Evolutionary conservation across 2,797 vertebrate species (phyloP).

Genomic region (Thripadectes ignobilis): DNA sequence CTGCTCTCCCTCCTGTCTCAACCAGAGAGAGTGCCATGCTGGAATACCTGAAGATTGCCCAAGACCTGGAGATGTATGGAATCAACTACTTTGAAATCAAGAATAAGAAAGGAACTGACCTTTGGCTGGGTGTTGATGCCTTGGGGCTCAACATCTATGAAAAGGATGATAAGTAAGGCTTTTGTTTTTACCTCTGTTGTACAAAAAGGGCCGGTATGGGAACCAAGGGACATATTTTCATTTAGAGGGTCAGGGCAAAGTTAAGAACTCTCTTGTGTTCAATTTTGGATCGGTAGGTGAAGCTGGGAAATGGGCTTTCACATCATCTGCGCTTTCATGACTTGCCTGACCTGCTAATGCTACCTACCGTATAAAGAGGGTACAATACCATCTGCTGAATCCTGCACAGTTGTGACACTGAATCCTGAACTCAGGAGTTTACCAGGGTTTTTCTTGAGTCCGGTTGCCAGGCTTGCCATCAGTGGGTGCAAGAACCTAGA

Average conservation of each 20-base stretch:
- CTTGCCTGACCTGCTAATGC: background rate
- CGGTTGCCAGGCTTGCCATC: background rate
- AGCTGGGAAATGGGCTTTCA: background rate
- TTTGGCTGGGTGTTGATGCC: conserved; percentile 94
- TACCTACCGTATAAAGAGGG: background rate
- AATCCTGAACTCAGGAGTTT: background rate
- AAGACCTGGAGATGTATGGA: conserved; percentile 98
- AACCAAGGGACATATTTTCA: background rate
- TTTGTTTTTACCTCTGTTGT: background rate
- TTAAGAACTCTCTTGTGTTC: background rate
- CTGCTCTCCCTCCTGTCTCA: background rate
- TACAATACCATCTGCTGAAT: background rate
- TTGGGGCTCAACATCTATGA: conserved; percentile 97
- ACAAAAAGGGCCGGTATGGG: background rate
- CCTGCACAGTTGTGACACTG: accelerated
- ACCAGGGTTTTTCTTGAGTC: background rate
- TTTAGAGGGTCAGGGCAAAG: background rate
- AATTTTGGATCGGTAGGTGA: background rate
- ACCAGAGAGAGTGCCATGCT: conserved; percentile 92
- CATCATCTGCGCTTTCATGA: background rate
- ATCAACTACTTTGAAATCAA: conserved; percentile 99
- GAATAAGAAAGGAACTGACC: conserved; percentile 97
- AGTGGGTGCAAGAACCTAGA: background rate
- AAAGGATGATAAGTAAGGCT: conserved; percentile 91
- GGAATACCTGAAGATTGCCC: conserved; percentile 97